These are phyloP conservation scores for Eupristina koningsbergeri DNA, from an alignment of 1,140 invertebrate genomes.

Conservation along the genomic window DNA sequence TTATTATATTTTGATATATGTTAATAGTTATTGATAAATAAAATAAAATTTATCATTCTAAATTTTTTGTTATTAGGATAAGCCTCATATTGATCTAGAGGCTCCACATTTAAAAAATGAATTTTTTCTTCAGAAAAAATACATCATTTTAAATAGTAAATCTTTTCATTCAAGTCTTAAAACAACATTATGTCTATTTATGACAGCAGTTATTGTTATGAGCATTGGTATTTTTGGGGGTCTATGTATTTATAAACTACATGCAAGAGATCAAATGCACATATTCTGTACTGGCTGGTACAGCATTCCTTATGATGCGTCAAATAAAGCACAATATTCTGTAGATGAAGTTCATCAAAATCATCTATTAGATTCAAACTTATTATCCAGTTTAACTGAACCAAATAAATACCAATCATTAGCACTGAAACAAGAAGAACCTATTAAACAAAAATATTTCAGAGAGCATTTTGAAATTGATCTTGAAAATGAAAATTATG, in stretches of 20 bases:
- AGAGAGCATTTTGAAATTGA: slow-evolving; percentile 86
- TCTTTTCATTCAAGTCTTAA: slow-evolving; percentile 74
- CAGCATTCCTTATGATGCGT: slow-evolving; percentile 77
- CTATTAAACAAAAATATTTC: slow-evolving; percentile 74
- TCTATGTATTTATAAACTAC: slow-evolving; percentile 84
- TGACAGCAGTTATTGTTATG: slow-evolving; percentile 82
- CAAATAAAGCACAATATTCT: slow-evolving; percentile 62
- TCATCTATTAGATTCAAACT: slow-evolving; percentile 62
- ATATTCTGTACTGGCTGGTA: slow-evolving; percentile 79
- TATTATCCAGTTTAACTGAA: slow-evolving; percentile 62
- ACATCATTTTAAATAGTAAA: slow-evolving; percentile 61
- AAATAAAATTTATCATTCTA: no score
- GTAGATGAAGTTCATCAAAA: slow-evolving; percentile 63
- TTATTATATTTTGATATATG: no score
- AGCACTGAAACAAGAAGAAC: slow-evolving; percentile 57
- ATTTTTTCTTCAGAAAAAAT: slow-evolving; percentile 55
- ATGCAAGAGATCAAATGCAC: slow-evolving; percentile 76
- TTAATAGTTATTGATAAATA: neutral
- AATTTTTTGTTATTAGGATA: slow-evolving; percentile 53
- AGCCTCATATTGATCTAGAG: slow-evolving; percentile 65
- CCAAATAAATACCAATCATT: slow-evolving; percentile 59
- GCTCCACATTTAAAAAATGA: slow-evolving; percentile 61
- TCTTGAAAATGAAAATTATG: slow-evolving; percentile 78
- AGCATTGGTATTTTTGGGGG: slow-evolving; percentile 84
- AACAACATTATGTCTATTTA: slow-evolving; percentile 81